Evolutionary conservation across 2,797 vertebrate species (phyloP), one percentile per base, ranked within the genome.

Genomic region (Allobates femoralis): DNA sequence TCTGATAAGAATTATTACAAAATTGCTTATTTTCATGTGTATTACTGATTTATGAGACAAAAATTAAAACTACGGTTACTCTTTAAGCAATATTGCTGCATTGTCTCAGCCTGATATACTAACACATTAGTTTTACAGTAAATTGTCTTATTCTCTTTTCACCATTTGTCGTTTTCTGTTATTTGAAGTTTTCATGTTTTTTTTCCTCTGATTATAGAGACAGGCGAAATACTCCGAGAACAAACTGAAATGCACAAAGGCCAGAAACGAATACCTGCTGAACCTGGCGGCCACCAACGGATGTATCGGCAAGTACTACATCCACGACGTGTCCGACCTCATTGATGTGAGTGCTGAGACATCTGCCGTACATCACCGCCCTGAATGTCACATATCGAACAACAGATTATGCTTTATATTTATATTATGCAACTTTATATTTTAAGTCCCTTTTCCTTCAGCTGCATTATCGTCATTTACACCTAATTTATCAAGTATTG

Each of bases 141-240:
- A 16, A 30, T 64, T 64, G 23, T 60, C 11, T 32, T 67, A 32
- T 67, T 7, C 5, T 7, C 19, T 5, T 11, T 66, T 32, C 30
- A 18, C 5, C 15, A 37, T 12, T 10, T 64, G 0, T n/a, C n/a
- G 12, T 74, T 16, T 5, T 18, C 30, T 12, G 53, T 0, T 3
- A 19, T 78, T 58, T 0, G 76, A 56, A n/a, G n/a, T n/a, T 0
- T 30, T 83, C 41, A 46, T 67, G 73, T 62, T 87, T 86, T 91
- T 67, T 46, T n/a, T 16, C 4, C 6, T 3, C 37, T 82, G 76
- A 67, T 85, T 91, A 28, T 90, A 99, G 98, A 97, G 98, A 91
- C 98, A 99, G 94, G 98, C 97, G 87, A 99, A 99, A 92, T 99
- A 99, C 86, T 99, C 96, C 1, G 98, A 99, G 91, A 99, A 99